A percentile compares a stretch with the other conserved stretches of the same genome.
These are phyloP conservation scores for Pachyramphus minor DNA, from an alignment of 2,113 vertebrate genomes.

Conservation along the genomic window DNA sequence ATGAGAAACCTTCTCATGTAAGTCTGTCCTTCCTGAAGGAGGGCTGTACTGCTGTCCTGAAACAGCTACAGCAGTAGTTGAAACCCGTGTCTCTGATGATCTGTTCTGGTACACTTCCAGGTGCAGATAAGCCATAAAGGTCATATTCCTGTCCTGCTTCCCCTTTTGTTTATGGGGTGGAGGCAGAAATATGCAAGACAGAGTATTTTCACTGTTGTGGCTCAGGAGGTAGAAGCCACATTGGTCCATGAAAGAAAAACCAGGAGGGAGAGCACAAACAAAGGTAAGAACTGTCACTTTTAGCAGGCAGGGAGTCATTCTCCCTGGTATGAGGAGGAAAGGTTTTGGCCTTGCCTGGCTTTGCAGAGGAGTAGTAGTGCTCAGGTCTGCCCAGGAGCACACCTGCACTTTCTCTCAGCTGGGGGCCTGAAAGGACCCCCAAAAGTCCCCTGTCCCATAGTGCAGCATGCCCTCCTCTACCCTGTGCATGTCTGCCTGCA, in stretches of 20 bases:
- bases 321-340: neutral
- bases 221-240: neutral
- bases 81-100: neutral
- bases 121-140: neutral
- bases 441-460: accelerated
- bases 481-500: accelerated
- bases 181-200: neutral
- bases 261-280: neutral
- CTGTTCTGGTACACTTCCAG: neutral
- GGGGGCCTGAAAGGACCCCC: neutral
- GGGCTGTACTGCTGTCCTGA: neutral
- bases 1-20: neutral
- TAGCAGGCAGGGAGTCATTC: neutral
- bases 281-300: neutral
- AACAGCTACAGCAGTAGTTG: neutral
- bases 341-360: neutral
- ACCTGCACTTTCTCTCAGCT: neutral
- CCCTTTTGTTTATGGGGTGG: neutral
- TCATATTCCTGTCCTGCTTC: neutral
- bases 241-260: neutral
- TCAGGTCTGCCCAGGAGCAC: neutral
- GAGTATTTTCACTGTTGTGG: neutral
- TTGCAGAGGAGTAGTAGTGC: neutral
- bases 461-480: accelerated
- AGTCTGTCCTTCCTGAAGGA: neutral